Conservation (phyloP, 2,797 vertebrate species). For the Catostomus latipinnis region DNA sequence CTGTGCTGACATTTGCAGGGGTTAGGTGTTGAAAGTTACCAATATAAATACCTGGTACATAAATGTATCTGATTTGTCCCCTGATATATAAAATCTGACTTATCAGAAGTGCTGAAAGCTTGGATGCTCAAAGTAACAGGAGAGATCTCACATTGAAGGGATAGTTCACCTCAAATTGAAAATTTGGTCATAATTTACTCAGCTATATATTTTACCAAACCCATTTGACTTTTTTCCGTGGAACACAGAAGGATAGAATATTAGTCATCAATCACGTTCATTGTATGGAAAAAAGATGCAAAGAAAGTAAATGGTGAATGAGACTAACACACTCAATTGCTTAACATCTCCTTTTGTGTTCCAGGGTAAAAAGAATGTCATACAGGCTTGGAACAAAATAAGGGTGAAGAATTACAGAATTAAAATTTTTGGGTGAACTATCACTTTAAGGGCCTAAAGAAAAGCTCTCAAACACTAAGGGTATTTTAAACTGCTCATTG, state of each 20-base stretch:
- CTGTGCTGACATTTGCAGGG: slow-evolving; percentile 22
- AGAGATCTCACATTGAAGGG: slow-evolving; percentile 12
- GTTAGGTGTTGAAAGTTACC: not conserved
- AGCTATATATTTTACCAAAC: not conserved
- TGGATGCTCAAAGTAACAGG: not conserved
- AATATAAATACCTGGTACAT: slow-evolving; percentile 24
- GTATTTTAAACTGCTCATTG: slow-evolving; percentile 8
- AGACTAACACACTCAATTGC: no score
- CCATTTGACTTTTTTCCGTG: not conserved
- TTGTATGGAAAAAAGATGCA: no score
- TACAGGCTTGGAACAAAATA: not conserved
- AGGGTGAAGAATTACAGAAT: no score
- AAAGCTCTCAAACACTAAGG: slow-evolving; percentile 40
- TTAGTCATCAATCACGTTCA: no score
- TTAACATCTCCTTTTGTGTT: no score
- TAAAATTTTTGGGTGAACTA: not conserved
- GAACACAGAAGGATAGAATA: not conserved
- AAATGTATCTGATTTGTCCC: slow-evolving; percentile 23
- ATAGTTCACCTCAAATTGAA: not conserved
- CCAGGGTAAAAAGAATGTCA: no score
- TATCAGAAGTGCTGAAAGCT: slow-evolving; percentile 6
- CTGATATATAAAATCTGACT: slow-evolving; percentile 25
- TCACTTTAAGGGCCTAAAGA: slow-evolving; percentile 20
- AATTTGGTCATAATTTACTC: not conserved
- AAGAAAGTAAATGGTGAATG: no score